Percentiles rank a stretch among this genome's conserved stretches.
phyloP scores from a whole-genome alignment of 1,140 invertebrate genomes.

The Dendrolimus kikuchii region DNA sequence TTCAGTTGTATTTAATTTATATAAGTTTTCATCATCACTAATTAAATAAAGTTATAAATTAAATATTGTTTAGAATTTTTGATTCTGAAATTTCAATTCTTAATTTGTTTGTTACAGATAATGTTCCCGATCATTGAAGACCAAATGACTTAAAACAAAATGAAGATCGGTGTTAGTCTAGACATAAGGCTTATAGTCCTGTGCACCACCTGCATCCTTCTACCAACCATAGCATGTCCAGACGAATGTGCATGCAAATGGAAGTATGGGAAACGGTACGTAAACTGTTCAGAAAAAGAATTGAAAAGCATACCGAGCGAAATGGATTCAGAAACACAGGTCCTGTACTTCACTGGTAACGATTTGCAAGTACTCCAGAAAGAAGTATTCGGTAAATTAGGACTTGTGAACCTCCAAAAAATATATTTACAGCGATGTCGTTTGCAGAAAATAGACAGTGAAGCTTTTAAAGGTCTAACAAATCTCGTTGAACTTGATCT shows the following conservation, averaged over 20 bases:
- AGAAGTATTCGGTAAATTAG: slow-evolving; percentile 83
- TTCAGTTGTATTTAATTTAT: too few relatives aligned
- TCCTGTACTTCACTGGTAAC: slow-evolving; percentile 88
- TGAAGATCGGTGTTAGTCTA: slow-evolving; percentile 50
- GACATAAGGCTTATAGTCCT: slow-evolving; percentile 59
- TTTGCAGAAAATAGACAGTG: slow-evolving; percentile 82
- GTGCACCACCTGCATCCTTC: slow-evolving; percentile 54
- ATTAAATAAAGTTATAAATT: too few relatives aligned
- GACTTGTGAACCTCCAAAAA: slow-evolving; percentile 89
- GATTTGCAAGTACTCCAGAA: slow-evolving; percentile 82
- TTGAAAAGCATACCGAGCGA: slow-evolving; percentile 84
- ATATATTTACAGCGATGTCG: slow-evolving; percentile 85
- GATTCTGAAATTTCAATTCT: too few relatives aligned
- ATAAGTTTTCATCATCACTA: too few relatives aligned
- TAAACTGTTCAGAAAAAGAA: slow-evolving; percentile 85
- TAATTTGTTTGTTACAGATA: slow-evolving; percentile 60
- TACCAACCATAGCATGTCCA: slow-evolving; percentile 77
- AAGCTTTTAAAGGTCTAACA: slow-evolving; percentile 86
- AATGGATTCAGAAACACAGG: slow-evolving; percentile 91
- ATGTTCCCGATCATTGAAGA: slow-evolving; percentile 38
- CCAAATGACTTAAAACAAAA: slow-evolving; percentile 56
- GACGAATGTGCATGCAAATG: slow-evolving; percentile 88
- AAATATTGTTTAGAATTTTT: too few relatives aligned
- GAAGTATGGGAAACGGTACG: slow-evolving; percentile 92
- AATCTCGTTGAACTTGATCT: slow-evolving; percentile 93